Base-by-base conservation (phyloP, 2,888 invertebrate genomes). In the Drosophila kanekoi region DNA sequence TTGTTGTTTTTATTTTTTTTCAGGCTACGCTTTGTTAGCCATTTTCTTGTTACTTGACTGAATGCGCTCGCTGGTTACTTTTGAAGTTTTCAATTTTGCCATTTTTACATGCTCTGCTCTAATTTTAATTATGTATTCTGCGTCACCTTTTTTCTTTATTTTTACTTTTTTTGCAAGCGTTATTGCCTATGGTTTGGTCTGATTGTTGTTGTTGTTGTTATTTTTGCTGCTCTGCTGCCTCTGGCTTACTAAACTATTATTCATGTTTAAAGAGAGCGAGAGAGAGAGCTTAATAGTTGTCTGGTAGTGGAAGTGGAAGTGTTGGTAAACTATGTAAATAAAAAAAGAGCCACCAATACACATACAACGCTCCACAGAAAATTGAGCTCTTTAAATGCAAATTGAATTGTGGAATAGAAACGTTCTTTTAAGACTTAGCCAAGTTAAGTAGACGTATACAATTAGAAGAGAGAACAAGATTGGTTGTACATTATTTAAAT, bases 141-240 rank as follows among this genome's bases (percentile, higher is more conserved):
- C 66, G 51, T 51, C 33, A 20, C 32, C 59, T 62, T 35, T 51
- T 51, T 38, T 20, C n/a, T 49, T 35, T 2, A 23, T 6, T 23
- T 16, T 14, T 38, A 4, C 14, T 16, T 43, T n/a, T 45, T 44
- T 47, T 35, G 49, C 40, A 44, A 56, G 47, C 41, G 48, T 48
- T 64, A 47, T 61, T 60, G 41, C 49, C 57, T 72, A 60, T 51
- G 44, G 49, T 54, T 61, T 65, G 58, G 60, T 73, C 53, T 47
- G 52, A 20, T 35, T 47, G 18, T 41, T 28, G 28, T 47, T 47
- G 9, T 40, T 33, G 20, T 43, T 58, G 4, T 56, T 40, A 0
- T 40, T 53, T 2, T 47, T 59, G 48, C 43, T 54, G 35, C 23
- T 48, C 35, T 48, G 51, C 54, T 40, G 43, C 35, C 44, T 35